Evolutionary conservation across 23 tunicate species (phyloP).

Genomic region (Halocynthia roretzi): DNA sequence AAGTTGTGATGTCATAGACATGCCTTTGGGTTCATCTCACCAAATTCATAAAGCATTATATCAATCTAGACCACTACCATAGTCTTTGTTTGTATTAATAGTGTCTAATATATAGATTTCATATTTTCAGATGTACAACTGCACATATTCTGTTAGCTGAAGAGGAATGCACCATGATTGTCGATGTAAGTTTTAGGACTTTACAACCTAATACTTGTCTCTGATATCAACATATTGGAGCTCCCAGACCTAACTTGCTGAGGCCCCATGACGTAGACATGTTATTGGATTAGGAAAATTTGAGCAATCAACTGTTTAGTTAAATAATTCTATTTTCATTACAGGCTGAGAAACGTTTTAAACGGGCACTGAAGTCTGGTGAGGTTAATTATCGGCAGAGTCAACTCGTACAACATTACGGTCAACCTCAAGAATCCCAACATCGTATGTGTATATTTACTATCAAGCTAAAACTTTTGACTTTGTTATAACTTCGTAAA

Average conservation of each 20-base stretch:
- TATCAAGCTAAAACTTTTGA: not conserved
- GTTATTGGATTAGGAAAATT: not conserved
- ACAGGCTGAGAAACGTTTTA: slow-evolving; percentile 73
- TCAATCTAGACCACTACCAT: too few species aligned
- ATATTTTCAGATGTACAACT: slow-evolving; percentile 46
- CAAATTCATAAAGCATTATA: too few species aligned
- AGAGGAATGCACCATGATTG: slow-evolving; percentile 73
- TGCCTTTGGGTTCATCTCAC: too few species aligned
- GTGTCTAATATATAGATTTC: too few species aligned
- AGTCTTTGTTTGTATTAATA: too few species aligned
- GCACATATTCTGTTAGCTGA: slow-evolving; percentile 70
- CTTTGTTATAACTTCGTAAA: not conserved
- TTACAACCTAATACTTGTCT: not conserved
- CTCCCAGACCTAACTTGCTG: not conserved
- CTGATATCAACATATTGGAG: not conserved
- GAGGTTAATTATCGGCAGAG: slow-evolving; percentile 58
- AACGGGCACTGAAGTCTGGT: slow-evolving; percentile 58
- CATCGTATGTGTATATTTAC: slow-evolving; percentile 36
- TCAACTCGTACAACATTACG: slow-evolving; percentile 53
- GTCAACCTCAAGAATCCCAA: slow-evolving; percentile 45
- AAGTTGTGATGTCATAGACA: too few species aligned
- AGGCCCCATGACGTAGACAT: too few species aligned
- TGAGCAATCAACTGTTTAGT: not conserved
- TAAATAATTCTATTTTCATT: not conserved
- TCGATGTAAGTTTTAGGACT: slow-evolving; percentile 29